Percentiles rank a stretch among this genome's conserved stretches.
Conservation (phyloP, 2,797 vertebrate species). For the Rhinatrema bivittatum region DNA sequence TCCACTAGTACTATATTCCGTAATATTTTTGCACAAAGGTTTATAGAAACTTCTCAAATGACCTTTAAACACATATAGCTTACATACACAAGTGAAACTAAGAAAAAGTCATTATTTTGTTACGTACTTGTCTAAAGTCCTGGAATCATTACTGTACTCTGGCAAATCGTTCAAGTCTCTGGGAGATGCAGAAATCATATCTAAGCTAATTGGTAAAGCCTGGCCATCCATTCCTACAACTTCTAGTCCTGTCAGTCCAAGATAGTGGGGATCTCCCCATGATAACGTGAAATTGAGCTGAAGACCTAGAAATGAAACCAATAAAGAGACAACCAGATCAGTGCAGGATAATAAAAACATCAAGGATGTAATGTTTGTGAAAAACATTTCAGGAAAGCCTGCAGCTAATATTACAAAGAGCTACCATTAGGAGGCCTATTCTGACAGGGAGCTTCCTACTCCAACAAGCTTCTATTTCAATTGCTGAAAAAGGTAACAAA, state of each 20-base stretch:
- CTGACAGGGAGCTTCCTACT: too few species aligned
- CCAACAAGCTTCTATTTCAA: too few species aligned
- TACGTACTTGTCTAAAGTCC: constrained; percentile 85
- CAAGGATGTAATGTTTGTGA: background rate
- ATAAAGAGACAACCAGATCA: background rate
- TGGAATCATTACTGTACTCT: constrained; percentile 68
- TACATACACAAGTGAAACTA: too few species aligned
- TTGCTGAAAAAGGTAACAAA: too few species aligned
- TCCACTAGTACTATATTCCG: too few species aligned
- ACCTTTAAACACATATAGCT: too few species aligned
- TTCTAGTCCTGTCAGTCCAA: constrained; percentile 87
- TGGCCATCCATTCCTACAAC: constrained; percentile 79
- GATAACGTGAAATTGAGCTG: constrained; percentile 74
- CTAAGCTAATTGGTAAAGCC: constrained; percentile 61
- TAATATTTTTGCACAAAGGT: too few species aligned
- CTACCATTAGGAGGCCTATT: too few species aligned
- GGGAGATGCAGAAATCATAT: constrained; percentile 76
- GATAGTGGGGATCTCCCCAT: constrained; percentile 86
- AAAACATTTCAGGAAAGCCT: background rate
- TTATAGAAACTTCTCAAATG: too few species aligned
- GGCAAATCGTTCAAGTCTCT: constrained; percentile 81
- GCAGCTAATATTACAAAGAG: too few species aligned
- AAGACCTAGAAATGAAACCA: constrained; percentile 57
- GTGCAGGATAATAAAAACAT: background rate
- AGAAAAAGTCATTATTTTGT: too few species aligned